phyloP scores from a whole-genome alignment of 2,888 invertebrate species.

The Thereva unica region DNA sequence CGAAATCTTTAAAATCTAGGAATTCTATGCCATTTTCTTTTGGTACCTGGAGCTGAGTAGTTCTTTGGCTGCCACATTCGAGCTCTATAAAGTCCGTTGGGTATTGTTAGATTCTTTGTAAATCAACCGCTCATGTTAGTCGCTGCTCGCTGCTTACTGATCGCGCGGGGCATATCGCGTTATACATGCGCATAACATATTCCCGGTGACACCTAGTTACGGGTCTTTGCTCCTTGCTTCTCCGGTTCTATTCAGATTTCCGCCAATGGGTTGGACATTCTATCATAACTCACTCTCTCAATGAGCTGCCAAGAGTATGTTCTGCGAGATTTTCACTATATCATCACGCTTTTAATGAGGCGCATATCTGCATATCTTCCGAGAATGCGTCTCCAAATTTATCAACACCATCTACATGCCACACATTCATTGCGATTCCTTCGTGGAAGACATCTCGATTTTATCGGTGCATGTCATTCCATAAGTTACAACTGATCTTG shows the following conservation, averaged over 20 bases:
- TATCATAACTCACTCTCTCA: too few species aligned
- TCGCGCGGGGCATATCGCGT: too few species aligned
- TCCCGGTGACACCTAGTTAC: too few species aligned
- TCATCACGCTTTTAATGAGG: too few species aligned
- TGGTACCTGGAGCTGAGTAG: not conserved
- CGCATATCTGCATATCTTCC: too few species aligned
- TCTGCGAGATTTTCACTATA: too few species aligned
- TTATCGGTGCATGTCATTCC: slow-evolving; percentile 21
- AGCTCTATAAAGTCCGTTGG: slow-evolving; percentile 8
- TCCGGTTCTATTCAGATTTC: too few species aligned
- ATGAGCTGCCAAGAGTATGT: too few species aligned
- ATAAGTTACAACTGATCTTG: slow-evolving; percentile 22
- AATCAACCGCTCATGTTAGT: slow-evolving; percentile 7
- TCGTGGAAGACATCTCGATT: slow-evolving; percentile 10
- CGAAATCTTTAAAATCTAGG: slow-evolving; percentile 28
- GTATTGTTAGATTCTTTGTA: slow-evolving; percentile 7
- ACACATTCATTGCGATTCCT: slow-evolving; percentile 11
- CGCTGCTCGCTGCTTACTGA: not conserved
- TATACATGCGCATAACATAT: too few species aligned
- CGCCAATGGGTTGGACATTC: too few species aligned
- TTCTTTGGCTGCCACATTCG: slow-evolving; percentile 5
- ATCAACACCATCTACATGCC: slow-evolving; percentile 15
- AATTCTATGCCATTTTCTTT: slow-evolving; percentile 17
- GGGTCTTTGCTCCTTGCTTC: too few species aligned
- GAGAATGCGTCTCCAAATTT: not conserved